A percentile compares a stretch with the other conserved stretches of the same genome.
Evolutionary conservation across 2,888 invertebrate genomes (phyloP).

Genomic region (Tyria jacobaeae): DNA sequence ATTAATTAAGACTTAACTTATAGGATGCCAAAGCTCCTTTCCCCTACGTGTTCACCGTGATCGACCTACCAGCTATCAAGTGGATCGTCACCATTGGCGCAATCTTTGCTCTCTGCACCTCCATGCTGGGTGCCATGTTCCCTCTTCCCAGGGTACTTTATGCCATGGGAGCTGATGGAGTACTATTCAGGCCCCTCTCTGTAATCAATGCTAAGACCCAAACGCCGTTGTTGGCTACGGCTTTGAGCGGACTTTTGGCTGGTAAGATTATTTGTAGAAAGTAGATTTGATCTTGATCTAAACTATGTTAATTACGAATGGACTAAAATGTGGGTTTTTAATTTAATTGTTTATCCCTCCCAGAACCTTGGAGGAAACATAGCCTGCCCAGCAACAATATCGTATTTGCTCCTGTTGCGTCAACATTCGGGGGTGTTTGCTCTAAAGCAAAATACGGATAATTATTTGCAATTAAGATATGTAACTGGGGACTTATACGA

Average conservation of each 20-base stretch:
- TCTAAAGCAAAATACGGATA: too few relatives aligned
- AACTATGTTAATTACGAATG: too few relatives aligned
- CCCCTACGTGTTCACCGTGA: constrained; percentile 92
- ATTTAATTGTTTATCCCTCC: too few relatives aligned
- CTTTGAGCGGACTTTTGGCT: constrained; percentile 91
- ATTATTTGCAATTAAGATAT: too few relatives aligned
- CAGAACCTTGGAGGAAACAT: too few relatives aligned
- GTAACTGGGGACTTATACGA: too few relatives aligned
- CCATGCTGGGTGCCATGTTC: constrained; percentile 94
- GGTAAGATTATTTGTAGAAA: constrained; percentile 74
- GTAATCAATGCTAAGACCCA: constrained; percentile 90
- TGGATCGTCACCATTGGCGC: constrained; percentile 97
- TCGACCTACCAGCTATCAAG: constrained; percentile 92
- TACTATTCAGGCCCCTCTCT: constrained; percentile 91
- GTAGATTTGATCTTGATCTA: too few relatives aligned
- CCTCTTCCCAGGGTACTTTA: constrained; percentile 95
- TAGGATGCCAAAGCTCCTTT: constrained; percentile 95
- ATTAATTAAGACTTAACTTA: background rate
- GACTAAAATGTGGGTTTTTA: too few relatives aligned
- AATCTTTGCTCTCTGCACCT: constrained; percentile 96
- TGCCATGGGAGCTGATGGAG: constrained; percentile 96
- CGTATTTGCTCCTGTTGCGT: too few relatives aligned
- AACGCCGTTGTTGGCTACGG: constrained; percentile 92
- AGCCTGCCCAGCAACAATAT: too few relatives aligned
- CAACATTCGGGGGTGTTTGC: too few relatives aligned